Evolutionary conservation across 2,888 invertebrate genomes (phyloP).

Genomic region (Fragum whitleyi): DNA sequence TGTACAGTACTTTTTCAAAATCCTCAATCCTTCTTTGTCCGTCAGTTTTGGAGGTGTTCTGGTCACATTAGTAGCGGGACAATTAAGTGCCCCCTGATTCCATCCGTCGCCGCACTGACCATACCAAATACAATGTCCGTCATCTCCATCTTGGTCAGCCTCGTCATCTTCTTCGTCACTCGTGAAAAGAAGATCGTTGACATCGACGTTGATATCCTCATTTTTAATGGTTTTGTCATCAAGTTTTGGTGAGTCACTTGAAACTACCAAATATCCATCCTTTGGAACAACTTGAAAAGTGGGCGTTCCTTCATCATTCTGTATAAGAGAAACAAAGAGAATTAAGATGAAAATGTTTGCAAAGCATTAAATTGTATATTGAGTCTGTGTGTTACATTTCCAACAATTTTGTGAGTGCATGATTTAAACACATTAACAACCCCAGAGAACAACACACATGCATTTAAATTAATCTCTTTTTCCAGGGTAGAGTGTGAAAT

Average conservation of each 20-base stretch:
- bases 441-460: too few relatives aligned
- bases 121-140: conserved; percentile 89
- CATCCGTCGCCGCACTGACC: conserved; percentile 87
- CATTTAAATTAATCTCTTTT: too few relatives aligned
- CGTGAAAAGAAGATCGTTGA: neutral
- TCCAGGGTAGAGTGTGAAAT: too few relatives aligned
- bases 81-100: conserved; percentile 86
- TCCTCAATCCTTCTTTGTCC: conserved; percentile 86
- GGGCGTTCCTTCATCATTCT: neutral
- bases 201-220: neutral
- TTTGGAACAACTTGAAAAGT: conserved; percentile 3
- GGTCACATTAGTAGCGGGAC: conserved; percentile 86
- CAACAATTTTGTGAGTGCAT: too few relatives aligned
- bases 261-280: neutral
- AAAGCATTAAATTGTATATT: neutral
- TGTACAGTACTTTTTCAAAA: conserved; percentile 89
- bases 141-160: conserved; percentile 7
- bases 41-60: conserved; percentile 88
- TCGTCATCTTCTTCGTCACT: neutral
- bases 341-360: neutral
- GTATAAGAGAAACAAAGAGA: neutral
- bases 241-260: conserved; percentile 7
- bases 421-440: too few relatives aligned
- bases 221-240: neutral
- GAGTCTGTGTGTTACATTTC: too few relatives aligned